Base-by-base conservation (phyloP, 2,113 vertebrate species). In the Mesocricetus auratus region DNA sequence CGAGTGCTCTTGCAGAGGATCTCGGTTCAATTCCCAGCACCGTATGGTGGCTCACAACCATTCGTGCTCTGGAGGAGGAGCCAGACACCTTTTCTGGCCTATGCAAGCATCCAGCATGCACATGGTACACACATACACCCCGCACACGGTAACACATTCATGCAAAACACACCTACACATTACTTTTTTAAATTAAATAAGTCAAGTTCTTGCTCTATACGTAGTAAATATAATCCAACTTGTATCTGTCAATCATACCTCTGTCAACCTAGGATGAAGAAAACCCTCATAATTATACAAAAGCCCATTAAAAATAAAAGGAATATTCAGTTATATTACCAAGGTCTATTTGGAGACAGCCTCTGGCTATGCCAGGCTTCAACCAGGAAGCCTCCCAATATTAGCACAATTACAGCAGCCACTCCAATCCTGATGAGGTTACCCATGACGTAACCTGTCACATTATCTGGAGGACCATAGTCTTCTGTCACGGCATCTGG, bases 281-380 rank as follows among this genome's bases (percentile, higher is more conserved):
- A 60, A 17, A 15, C 13, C 11, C 36, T 58, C 36, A 56, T 31
- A 58, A 56, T 24, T 8, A 33, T 26, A 7, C 11, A 39, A 22
- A 26, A 68, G 58, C 36, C 69, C 36, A 3, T 22, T 7, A 86
- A n/a, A 77, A n/a, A n/a, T n/a, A n/a, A 29, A 12, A 47, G 22
- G 36, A 8, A 12, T 1, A 19, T 36, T 60, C 62, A 0, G 15
- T 29, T 60, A 66, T 66, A 71, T 86, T 60, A 79, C 91, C 66
- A 75, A 71, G 66, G 22, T 64, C 13, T 68, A 7, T 0, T 0
- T 2, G 47, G 21, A 53, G 66, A 73, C 0, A 1, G 10, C 10
- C 87, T 88, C 33, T 6, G 19, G 22, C 45, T 26, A 3, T 16
- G 36, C 39, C 93, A 89, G 71, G 83, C 91, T 60, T 96, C 95